Percentiles rank a stretch among this genome's conserved stretches.
phyloP scores from a whole-genome alignment of 2,888 invertebrate species.

The Drosophila ochracea region DNA sequence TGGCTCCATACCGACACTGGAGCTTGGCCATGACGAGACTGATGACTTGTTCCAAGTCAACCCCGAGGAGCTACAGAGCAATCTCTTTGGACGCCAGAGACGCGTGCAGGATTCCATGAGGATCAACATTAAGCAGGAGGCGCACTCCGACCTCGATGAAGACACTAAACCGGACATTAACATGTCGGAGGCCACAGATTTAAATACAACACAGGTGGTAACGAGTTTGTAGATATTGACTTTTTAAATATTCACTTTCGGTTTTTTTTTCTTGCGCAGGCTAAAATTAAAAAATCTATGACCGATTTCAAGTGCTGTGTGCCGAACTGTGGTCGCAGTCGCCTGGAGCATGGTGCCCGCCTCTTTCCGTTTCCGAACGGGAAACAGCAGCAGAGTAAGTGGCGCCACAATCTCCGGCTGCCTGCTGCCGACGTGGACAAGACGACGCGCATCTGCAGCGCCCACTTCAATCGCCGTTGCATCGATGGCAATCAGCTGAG shows the following conservation, averaged over 20 bases:
- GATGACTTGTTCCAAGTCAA: conserved; percentile 76
- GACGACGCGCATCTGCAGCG: conserved; percentile 69
- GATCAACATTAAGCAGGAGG: conserved; percentile 48
- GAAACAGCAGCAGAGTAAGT: conserved; percentile 71
- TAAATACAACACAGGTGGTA: conserved; percentile 62
- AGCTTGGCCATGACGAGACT: conserved; percentile 76
- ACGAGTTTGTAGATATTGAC: conserved; percentile 6
- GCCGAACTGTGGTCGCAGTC: conserved; percentile 66
- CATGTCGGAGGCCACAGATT: conserved; percentile 23
- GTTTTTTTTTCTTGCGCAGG: conserved; percentile 29
- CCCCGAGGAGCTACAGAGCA: conserved; percentile 73
- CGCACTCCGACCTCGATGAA: conserved; percentile 45
- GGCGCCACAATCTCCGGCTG: conserved; percentile 81
- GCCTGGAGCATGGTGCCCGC: conserved; percentile 77
- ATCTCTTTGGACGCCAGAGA: conserved; percentile 68
- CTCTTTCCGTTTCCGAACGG: conserved; percentile 74
- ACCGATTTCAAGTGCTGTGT: conserved; percentile 72
- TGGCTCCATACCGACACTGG: conserved; percentile 77
- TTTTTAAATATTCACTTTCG: background rate
- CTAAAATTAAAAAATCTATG: conserved; percentile 65
- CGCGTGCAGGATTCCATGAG: conserved; percentile 31
- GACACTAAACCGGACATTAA: conserved; percentile 29
- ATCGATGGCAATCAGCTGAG: conserved; percentile 76
- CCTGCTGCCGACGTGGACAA: conserved; percentile 46
- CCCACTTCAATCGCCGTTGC: conserved; percentile 80